Evolutionary conservation across 1,140 invertebrate genomes (phyloP), one percentile per base, ranked within the genome.

Genomic region (Drosophila neocordata): DNA sequence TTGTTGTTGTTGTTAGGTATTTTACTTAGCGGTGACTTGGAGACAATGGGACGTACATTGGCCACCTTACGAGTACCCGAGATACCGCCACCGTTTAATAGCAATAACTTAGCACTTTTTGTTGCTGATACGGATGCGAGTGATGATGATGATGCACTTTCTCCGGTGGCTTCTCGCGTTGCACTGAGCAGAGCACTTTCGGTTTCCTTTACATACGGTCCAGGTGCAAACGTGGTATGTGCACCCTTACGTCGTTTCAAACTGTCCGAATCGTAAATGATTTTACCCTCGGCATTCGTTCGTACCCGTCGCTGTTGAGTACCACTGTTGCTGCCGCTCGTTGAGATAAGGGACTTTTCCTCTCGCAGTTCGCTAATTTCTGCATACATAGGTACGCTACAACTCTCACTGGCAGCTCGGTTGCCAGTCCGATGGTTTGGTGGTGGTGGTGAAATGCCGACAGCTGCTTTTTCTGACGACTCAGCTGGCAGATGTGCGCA

Each of bases 181-280:
- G 79, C 80, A 85, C 62, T 63, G 90, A 88, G 58, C 27, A 85
- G 73, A 56, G 90, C 80, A 89, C 83, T 90, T 65, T 93, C 92
- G 52, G 93, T 93, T 84, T 95, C 94, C 92, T 95, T 95, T 35
- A 96, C 95, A 82, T 94, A 95, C 41, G 95, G 95, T 90, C 96
- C 96, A 70, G 96, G 96, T 93, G 96, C 96, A 83, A 97, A 97
- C 18, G 96, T 97, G 6, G 96, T 96, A 76, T 97, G 95, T 9
- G 95, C 94, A 56, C 95, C 95, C 93, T 97, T 96, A 85, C 95
- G 93, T 82, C 96, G 93, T 89, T 95, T 95, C 61, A 98, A 92
- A 89, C 96, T 97, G 78, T 98, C 97, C 1, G 97, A 98, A 63
- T 96, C 96, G 90, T 96, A 98, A 44, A 98, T 95, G 51, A 98